Conservation (phyloP, 2,113 vertebrate genomes). For the Peromyscus leucopus region DNA sequence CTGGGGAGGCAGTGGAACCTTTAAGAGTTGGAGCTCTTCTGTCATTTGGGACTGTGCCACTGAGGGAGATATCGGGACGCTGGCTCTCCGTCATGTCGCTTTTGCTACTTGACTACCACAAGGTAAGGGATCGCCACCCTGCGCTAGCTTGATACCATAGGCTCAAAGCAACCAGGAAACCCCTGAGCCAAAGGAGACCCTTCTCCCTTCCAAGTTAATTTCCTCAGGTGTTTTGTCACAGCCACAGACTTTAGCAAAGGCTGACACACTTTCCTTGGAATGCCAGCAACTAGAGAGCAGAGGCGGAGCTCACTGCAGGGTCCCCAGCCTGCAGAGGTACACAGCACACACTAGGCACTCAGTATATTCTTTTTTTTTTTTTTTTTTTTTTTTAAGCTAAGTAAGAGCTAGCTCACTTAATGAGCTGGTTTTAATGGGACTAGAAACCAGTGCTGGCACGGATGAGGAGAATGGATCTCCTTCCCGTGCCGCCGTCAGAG, state of each 20-base stretch:
- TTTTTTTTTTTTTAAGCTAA: not conserved
- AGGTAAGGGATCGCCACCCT: not conserved
- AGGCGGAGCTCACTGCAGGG: not conserved
- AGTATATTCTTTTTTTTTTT: not conserved
- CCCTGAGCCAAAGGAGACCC: not conserved
- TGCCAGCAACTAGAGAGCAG: not conserved
- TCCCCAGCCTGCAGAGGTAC: not conserved
- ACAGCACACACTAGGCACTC: not conserved
- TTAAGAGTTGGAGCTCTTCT: not conserved
- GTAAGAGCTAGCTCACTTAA: not conserved
- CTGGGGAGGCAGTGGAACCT: not conserved
- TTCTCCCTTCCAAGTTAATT: not conserved
- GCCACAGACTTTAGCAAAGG: not conserved
- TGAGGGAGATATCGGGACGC: not conserved
- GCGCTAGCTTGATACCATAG: not conserved
- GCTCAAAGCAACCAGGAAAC: not conserved
- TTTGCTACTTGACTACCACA: not conserved
- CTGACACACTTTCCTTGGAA: not conserved
- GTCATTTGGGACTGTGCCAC: not conserved
- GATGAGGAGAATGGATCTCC: not conserved
- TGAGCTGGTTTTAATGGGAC: not conserved
- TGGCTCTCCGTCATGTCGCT: too few relatives aligned
- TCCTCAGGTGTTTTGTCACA: not conserved
- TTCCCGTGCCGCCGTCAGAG: accelerated
- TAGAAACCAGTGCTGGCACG: not conserved